Evolutionary conservation across 2,888 invertebrate genomes (phyloP).

Genomic region (Ophion slaviceki): DNA sequence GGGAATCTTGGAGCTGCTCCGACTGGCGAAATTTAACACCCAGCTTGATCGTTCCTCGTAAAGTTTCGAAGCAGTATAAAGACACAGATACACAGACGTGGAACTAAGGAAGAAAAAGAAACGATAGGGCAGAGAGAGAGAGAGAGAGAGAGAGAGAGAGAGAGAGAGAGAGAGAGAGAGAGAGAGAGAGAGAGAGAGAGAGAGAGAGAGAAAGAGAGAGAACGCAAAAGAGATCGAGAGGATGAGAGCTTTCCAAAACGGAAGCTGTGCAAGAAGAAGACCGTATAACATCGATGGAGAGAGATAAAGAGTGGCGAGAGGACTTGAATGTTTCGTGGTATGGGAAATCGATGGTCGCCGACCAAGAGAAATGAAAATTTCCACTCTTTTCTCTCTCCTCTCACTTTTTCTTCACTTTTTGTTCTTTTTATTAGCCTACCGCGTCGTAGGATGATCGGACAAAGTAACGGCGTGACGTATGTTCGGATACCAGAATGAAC

Average conservation of each 20-base stretch:
- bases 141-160: not conserved
- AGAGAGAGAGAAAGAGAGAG: not conserved
- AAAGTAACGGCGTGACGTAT: slow-evolving; percentile 44
- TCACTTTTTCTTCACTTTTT: slow-evolving; percentile 9
- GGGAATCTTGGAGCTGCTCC: slow-evolving; percentile 48
- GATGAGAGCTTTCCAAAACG: not conserved
- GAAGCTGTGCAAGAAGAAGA: not conserved
- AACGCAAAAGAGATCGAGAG: not conserved
- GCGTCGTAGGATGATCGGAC: slow-evolving; percentile 21
- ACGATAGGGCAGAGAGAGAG: not conserved
- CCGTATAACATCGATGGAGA: not conserved
- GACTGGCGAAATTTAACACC: slow-evolving; percentile 63
- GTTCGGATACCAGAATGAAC: slow-evolving; percentile 31
- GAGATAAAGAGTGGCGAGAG: not conserved
- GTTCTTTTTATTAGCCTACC: slow-evolving; percentile 29
- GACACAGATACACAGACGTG: not conserved
- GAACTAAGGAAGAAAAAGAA: not conserved
- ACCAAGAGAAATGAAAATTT: slow-evolving; percentile 44
- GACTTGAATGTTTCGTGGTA: slow-evolving; percentile 32
- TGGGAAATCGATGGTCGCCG: slow-evolving; percentile 51
- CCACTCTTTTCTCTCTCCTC: slow-evolving; percentile 27
- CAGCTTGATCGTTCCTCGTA: slow-evolving; percentile 64
- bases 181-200: not conserved
- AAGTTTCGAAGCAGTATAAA: slow-evolving; percentile 51
- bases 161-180: not conserved